Conservation (phyloP, 1,140 invertebrate genomes). For the Asobara japonica region DNA sequence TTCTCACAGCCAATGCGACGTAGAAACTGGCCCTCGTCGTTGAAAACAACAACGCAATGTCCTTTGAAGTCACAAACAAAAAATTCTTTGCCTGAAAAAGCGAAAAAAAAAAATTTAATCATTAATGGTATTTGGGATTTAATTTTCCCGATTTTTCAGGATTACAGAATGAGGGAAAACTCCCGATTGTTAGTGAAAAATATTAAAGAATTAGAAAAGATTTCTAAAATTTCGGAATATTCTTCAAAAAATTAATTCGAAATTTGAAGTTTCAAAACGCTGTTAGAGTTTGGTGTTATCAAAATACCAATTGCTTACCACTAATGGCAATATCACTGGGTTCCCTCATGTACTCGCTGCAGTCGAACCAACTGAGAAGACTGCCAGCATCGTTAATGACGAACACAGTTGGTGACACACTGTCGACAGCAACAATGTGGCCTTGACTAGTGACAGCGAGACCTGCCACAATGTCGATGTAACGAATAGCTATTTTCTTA, state of each 20-base stretch:
- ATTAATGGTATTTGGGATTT: no score
- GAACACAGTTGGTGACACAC: slow-evolving; percentile 96
- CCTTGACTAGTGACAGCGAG: slow-evolving; percentile 89
- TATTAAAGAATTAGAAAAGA: no score
- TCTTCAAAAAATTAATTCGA: slow-evolving; percentile 3
- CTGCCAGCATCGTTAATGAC: slow-evolving; percentile 91
- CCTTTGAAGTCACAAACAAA: slow-evolving; percentile 99
- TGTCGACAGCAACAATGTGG: slow-evolving; percentile 96
- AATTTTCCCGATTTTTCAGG: no score
- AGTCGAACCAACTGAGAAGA: slow-evolving; percentile 94
- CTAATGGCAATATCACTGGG: slow-evolving; percentile 96
- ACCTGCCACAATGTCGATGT: slow-evolving; percentile 98
- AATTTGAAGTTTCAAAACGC: background rate
- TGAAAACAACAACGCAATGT: slow-evolving; percentile 96
- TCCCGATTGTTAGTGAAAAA: no score
- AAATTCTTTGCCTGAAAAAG: slow-evolving; percentile 85
- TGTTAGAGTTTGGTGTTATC: no score
- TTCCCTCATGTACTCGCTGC: slow-evolving; percentile 96
- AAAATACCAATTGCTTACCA: slow-evolving; percentile 67
- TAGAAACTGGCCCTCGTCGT: slow-evolving; percentile 89
- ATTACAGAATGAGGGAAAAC: no score
- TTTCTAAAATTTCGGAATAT: no score
- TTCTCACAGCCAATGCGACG: slow-evolving; percentile 94
- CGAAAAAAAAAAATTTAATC: slow-evolving; percentile 31
- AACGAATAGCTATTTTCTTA: slow-evolving; percentile 92